A percentile compares a stretch with the other conserved stretches of the same genome.
Evolutionary conservation across 2,797 vertebrate genomes (phyloP).

Genomic region (Poeciliopsis turneri): DNA sequence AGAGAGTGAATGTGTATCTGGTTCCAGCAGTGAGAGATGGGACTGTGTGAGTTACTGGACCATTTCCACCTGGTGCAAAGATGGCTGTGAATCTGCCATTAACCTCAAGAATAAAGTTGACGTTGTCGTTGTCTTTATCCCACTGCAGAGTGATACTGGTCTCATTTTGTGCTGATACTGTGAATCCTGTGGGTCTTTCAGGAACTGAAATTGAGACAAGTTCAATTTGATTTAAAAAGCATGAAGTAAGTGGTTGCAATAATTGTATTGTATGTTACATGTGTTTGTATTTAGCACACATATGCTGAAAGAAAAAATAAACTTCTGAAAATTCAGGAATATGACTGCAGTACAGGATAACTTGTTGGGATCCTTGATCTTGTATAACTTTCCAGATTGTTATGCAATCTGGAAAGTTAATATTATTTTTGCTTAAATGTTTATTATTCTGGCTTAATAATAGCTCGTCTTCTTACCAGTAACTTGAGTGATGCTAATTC

Average conservation of each 20-base stretch:
- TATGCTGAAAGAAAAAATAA: background rate
- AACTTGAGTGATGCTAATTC: background rate
- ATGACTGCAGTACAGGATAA: background rate
- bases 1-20: constrained; percentile 4
- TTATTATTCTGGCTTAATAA: background rate
- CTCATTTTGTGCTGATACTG: background rate
- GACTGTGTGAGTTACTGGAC: background rate
- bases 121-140: constrained; percentile 25
- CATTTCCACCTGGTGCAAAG: background rate
- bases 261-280: background rate
- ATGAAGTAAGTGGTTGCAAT: background rate
- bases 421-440: background rate
- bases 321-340: background rate
- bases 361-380: background rate
- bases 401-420: background rate
- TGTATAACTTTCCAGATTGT: too few relatives aligned
- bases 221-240: background rate
- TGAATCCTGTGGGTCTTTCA: constrained; percentile 9
- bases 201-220: constrained; percentile 6
- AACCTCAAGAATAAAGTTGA: background rate
- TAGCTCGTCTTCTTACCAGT: background rate
- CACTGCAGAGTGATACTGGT: constrained; percentile 49
- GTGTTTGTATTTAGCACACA: background rate
- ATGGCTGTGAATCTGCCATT: background rate
- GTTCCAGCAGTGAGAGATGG: constrained; percentile 4